Base-by-base conservation (phyloP, 2,113 vertebrate genomes). In the Eurystomus gularis region DNA sequence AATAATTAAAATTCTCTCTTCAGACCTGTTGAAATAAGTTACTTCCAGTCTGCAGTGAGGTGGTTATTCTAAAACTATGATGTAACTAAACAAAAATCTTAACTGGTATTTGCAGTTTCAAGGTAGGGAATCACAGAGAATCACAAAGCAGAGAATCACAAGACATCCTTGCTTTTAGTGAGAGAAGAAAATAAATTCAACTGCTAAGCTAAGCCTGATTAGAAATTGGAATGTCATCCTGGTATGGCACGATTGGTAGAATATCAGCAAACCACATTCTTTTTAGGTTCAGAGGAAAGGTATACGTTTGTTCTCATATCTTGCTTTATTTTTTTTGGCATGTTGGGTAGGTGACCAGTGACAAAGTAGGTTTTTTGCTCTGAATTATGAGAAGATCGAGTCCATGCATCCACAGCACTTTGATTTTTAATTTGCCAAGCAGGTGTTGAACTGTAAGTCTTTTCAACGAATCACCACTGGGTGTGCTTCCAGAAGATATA, bases 191-290 rank as follows among this genome's bases (percentile, higher is more conserved):
- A 64, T 40, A 31, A 26, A 44, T 72, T 58, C 15, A 64, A 1
- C 26, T 55, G 0, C 35, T 60, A 19, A 0, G 1, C 37, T n/a
- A n/a, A n/a, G n/a, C n/a, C 25, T 66, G 46, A 17, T 33, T n/a
- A 35, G 57, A 66, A 51, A 33, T 52, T 18, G 13, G 18, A 3
- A 4, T 79, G 76, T 80, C 42, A 33, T 68, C 31, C n/a, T 68
- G 48, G 7, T 17, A 3, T 35, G 33, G 62, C 13, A 71, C 11
- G 13, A 8, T 14, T 26, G 39, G 7, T 52, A 40, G 48, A 62
- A 24, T 48, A 54, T 57, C 25, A 11, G 81, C 24, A 83, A 54
- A 54, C 11, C 19, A 12, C 4, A 3, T 57, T 66, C 15, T 82
- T 82, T 29, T 28, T 5, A 16, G 17, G 23, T 82, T 86, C 40